phyloP scores from a whole-genome alignment of 2,797 vertebrate genomes.

The Prionace glauca region DNA sequence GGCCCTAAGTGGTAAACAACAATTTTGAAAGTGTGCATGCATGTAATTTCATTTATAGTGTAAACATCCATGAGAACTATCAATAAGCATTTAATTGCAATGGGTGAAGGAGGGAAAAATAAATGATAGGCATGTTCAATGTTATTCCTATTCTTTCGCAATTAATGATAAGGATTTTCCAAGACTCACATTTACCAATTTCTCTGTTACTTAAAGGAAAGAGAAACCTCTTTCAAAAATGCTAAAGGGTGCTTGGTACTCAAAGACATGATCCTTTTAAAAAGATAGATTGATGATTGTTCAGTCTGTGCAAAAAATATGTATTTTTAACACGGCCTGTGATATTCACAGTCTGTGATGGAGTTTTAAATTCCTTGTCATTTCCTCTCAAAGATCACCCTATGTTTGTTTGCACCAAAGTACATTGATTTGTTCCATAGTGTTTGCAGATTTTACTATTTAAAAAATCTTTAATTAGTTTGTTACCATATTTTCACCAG shows the following conservation, averaged over 20 bases:
- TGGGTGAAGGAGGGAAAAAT: not conserved
- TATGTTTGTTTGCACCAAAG: not conserved
- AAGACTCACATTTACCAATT: not conserved
- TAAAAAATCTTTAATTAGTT: slow-evolving; percentile 21
- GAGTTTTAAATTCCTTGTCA: slow-evolving; percentile 16
- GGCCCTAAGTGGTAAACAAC: not conserved
- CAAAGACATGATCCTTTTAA: slow-evolving; percentile 29
- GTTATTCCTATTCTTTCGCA: slow-evolving; percentile 2
- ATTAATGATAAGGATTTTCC: not conserved
- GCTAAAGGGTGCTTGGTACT: not conserved
- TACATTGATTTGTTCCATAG: not conserved
- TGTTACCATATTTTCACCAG: not conserved
- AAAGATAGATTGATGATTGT: not conserved
- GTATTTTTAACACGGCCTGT: slow-evolving; percentile 13
- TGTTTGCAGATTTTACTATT: slow-evolving; percentile 16
- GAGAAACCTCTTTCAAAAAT: not conserved
- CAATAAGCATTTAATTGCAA: not conserved
- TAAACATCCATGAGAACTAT: not conserved
- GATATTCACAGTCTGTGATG: slow-evolving; percentile 9
- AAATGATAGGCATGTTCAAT: not conserved
- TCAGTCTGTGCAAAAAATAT: slow-evolving; percentile 8
- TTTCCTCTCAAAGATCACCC: slow-evolving; percentile 6
- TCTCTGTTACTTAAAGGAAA: not conserved
- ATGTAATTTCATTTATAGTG: not conserved
- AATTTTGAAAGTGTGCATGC: not conserved